Evolutionary conservation across 2,113 vertebrate genomes (phyloP), one percentile per base, ranked within the genome.

Genomic region (Chrysochloris asiatica): DNA sequence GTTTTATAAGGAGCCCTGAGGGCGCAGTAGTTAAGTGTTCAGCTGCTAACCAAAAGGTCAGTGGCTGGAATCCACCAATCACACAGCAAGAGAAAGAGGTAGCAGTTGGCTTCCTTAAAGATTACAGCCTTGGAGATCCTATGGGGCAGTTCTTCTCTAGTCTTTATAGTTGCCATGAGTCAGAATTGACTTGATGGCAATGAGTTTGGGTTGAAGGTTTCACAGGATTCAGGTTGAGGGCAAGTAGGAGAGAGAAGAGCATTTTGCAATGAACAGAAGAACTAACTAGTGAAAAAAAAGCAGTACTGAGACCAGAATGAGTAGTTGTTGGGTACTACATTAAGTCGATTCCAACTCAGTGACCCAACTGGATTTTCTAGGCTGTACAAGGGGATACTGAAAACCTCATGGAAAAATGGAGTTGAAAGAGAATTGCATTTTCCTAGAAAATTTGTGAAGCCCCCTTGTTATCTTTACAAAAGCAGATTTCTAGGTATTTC

Each of bases 251-350:
- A 45, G 3, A 1, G 17, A 22, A 3, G 10, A 17, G 16, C 17
- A 45, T 33, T 84, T 5, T 78, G 63, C 24, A 89, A 75, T 8
- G 6, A 54, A 13, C 83, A 45, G 63, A 83, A 12, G 38, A 22
- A 79, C 1, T 63, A 89, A 76, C 7, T 83, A 61, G 3, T 47
- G 17, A 73, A 82, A 89, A 89, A 89, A 89, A 14, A 67, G 21
- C 10, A 33, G 4, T 72, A n/a, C 63, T 61, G 19, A 78, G 41
- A 41, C 36, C 33, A 88, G 36, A 95, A 33, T 17, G 10, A 92
- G 33, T 2, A 33, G 12, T 10, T 7, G 19, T 22, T 36, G 61
- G 12, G 19, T 2, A 21, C 17, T 8, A 4, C 36, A 16, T 22
- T 7, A 12, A 69, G 19, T 38, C 30, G 4, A 69, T 38, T 21